A percentile compares a stretch with the other conserved stretches of the same genome.
These are phyloP conservation scores for Aeoliscus strigatus DNA, from an alignment of 2,797 vertebrate species.

Conservation along the genomic window DNA sequence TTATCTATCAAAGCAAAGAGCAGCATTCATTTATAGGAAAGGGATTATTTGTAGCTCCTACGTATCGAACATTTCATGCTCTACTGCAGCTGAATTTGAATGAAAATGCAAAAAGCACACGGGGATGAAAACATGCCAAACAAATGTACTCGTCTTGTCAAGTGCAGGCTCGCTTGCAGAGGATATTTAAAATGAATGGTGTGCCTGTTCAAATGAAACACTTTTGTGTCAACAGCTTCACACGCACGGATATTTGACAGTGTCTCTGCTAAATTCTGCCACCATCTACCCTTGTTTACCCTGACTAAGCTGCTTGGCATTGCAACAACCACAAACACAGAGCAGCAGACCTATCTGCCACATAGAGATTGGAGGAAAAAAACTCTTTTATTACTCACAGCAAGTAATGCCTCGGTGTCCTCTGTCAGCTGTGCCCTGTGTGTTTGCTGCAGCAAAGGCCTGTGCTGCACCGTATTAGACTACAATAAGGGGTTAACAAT, in stretches of 20 bases:
- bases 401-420: slow-evolving; percentile 11
- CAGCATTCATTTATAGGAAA: slow-evolving; percentile 7
- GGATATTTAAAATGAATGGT: slow-evolving; percentile 7
- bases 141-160: slow-evolving; percentile 10
- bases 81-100: slow-evolving; percentile 17
- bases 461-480: slow-evolving; percentile 23
- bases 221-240: slow-evolving; percentile 14
- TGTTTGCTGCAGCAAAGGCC: slow-evolving; percentile 20
- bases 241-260: slow-evolving; percentile 35
- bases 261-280: slow-evolving; percentile 30
- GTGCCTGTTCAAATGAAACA: slow-evolving; percentile 11
- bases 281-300: slow-evolving; percentile 35
- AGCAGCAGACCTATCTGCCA: slow-evolving; percentile 47
- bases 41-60: slow-evolving; percentile 23
- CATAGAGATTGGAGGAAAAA: slow-evolving; percentile 11
- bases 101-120: slow-evolving; percentile 14
- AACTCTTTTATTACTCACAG: slow-evolving; percentile 25
- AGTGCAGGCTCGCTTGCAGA: neutral
- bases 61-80: slow-evolving; percentile 26
- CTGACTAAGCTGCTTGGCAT: slow-evolving; percentile 54
- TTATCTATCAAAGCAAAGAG: slow-evolving; percentile 34
- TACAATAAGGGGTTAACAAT: slow-evolving; percentile 41
- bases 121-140: slow-evolving; percentile 15
- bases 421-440: slow-evolving; percentile 4
- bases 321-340: slow-evolving; percentile 52